phyloP scores from a whole-genome alignment of 1,140 invertebrate species.

The Chionoecetes opilio region DNA sequence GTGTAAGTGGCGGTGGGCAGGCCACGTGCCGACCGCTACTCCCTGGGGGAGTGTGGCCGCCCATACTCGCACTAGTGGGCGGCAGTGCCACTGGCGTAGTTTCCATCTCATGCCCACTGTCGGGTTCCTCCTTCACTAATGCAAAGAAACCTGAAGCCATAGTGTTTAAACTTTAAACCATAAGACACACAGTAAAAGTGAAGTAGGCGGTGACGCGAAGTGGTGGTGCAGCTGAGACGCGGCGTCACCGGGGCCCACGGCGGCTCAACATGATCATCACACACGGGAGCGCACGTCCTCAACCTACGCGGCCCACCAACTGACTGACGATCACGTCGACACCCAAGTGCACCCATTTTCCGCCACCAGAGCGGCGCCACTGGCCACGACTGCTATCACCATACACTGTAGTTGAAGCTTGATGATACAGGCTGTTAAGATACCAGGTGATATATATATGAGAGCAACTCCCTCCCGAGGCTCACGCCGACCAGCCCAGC shows the following conservation, averaged over 20 bases:
- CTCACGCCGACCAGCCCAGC: neutral
- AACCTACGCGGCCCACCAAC: conserved; percentile 77
- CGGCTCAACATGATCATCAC: conserved; percentile 75
- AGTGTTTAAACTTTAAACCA: conserved; percentile 36
- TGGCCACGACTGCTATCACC: conserved; percentile 52
- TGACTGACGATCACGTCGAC: conserved; percentile 67
- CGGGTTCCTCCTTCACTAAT: conserved; percentile 76
- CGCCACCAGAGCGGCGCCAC: conserved; percentile 76
- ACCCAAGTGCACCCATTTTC: neutral
- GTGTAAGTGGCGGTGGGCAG: conserved; percentile 64
- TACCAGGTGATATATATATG: neutral
- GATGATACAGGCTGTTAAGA: neutral
- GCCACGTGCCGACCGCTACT: conserved; percentile 65
- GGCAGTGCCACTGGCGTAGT: conserved; percentile 70
- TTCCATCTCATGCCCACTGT: conserved; percentile 68
- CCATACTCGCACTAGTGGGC: conserved; percentile 71
- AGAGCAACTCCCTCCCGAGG: neutral
- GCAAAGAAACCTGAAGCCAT: conserved; percentile 74
- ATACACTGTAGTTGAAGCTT: neutral
- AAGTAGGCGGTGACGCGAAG: conserved; percentile 42
- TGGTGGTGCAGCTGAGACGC: conserved; percentile 55
- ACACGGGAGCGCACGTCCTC: conserved; percentile 71
- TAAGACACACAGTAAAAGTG: conserved; percentile 58
- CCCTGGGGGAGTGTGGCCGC: conserved; percentile 73
- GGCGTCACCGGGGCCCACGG: conserved; percentile 71